Evolutionary conservation across 2,888 invertebrate genomes (phyloP), one percentile per base, ranked within the genome.

Genomic region (Pandemis corylana): DNA sequence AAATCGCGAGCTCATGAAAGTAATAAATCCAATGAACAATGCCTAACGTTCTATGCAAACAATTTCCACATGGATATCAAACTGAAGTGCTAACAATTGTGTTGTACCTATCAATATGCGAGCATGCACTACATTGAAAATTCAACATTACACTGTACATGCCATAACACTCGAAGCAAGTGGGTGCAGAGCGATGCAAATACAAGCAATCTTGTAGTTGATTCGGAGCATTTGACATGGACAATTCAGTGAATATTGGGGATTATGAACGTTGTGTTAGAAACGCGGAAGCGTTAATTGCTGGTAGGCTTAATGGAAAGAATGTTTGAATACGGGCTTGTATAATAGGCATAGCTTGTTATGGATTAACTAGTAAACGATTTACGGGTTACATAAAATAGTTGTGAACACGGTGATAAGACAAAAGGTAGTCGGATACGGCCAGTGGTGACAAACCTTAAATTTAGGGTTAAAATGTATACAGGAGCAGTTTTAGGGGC

Each of bases 141-240:
- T 65, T 20, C 68, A 63, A 15, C 15, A 56, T 72, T 56, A 63
- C 46, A 71, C 13, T 10, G 28, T 20, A 61, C 13, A 28, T 56
- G 56, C 46, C 56, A 67, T 62, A 56, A 59, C 64, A 51, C 51
- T 75, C 13, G 20, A 63, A 28, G n/a, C 51, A 65, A 70, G 46
- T 41, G 51, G 62, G 13, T 61, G 56, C 65, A 75, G 65, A 75
- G 20, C 74, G 66, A 62, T 70, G 53, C 70, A 74, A 61, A 44
- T 66, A 44, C 70, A 53, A 20, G 62, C 62, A 74, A 70, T 74
- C 70, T 61, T 51, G 62, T 62, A 65, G 69, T 51, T 44, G 36
- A 42, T 61, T 69, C 46, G 28, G 51, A 15, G 61, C 66, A 46
- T 62, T 75, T 53, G 65, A 75, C 66, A 62, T 61, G 61, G 42